Conservation (phyloP, 1,140 invertebrate species). For the Polyergus mexicanus region DNA sequence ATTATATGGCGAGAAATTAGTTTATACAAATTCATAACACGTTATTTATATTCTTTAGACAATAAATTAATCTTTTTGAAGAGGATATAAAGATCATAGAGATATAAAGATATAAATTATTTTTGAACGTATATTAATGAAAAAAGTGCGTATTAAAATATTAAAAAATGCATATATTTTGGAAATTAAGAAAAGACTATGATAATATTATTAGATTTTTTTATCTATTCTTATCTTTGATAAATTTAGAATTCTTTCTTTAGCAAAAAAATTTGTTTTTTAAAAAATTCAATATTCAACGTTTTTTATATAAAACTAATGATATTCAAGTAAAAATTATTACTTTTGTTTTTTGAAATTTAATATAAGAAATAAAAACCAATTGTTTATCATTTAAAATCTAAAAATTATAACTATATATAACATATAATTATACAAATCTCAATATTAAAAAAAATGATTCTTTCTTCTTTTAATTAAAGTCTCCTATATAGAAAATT, state of each 20-base stretch:
- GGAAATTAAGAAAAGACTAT: neutral
- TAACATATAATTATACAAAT: neutral
- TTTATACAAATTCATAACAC: constrained; percentile 26
- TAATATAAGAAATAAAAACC: neutral
- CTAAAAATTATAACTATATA: too few species aligned
- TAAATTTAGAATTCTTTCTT: neutral
- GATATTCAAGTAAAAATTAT: neutral
- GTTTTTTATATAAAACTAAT: neutral
- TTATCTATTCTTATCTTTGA: neutral
- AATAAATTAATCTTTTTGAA: constrained; percentile 49
- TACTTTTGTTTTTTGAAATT: neutral
- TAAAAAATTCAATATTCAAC: neutral
- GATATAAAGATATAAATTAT: neutral
- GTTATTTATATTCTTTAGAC: constrained; percentile 55
- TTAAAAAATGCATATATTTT: neutral
- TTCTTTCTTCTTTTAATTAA: too few species aligned
- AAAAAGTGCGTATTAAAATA: neutral
- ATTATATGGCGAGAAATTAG: constrained; percentile 17
- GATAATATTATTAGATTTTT: neutral
- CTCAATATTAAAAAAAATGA: too few species aligned
- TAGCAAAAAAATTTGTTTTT: neutral
- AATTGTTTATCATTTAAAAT: neutral
- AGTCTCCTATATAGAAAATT: too few species aligned
- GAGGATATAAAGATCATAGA: neutral
- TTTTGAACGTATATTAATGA: neutral